phyloP scores from a whole-genome alignment of 2,888 invertebrate species.

The Zygaena filipendulae region DNA sequence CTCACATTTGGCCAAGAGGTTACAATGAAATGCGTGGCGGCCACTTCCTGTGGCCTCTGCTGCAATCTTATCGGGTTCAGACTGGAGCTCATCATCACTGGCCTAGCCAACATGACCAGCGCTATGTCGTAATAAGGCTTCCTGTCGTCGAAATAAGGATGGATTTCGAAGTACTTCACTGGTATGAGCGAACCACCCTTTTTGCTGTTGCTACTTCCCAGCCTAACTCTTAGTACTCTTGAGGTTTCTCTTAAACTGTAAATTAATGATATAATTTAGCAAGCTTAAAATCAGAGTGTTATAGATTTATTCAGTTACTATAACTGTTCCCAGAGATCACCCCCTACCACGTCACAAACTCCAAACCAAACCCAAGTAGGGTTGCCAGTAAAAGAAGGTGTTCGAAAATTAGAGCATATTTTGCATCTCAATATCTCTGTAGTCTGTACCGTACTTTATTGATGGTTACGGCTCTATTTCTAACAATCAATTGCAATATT shows the following conservation, averaged over 20 bases:
- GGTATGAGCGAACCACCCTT: constrained; percentile 35
- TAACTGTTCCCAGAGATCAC: no score
- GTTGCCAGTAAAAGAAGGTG: no score
- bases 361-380: no score
- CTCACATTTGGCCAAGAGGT: constrained; percentile 38
- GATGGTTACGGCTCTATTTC: no score
- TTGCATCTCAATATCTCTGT: no score
- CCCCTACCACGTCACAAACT: no score
- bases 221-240: constrained; percentile 32
- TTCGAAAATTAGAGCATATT: no score
- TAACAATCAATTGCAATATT: no score
- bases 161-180: constrained; percentile 37
- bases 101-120: constrained; percentile 28
- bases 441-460: no score
- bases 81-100: constrained; percentile 24
- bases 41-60: constrained; percentile 18
- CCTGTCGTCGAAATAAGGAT: constrained; percentile 40
- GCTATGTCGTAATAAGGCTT: constrained; percentile 42
- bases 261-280: constrained; percentile 11
- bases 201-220: constrained; percentile 46
- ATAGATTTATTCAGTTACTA: no score
- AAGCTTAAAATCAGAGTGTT: no score
- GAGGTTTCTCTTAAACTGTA: constrained; percentile 33
- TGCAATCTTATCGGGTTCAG: constrained; percentile 33
- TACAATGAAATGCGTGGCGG: constrained; percentile 39